Evolutionary conservation across 2,113 vertebrate species (phyloP), one percentile per base, ranked within the genome.

Genomic region (Capra hircus): DNA sequence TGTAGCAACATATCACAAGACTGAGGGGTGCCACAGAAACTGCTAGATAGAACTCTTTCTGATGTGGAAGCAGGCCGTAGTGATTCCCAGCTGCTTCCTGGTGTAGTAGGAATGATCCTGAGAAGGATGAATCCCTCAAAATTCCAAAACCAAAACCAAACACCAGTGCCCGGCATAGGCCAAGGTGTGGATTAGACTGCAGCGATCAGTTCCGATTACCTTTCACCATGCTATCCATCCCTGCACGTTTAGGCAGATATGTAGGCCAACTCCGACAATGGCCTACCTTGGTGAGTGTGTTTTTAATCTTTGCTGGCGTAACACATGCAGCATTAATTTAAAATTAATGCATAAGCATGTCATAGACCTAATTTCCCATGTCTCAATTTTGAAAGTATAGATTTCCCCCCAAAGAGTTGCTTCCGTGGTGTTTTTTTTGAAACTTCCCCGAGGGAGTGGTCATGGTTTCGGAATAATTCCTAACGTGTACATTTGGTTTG

Each of bases 381-480:
- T 83, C 87, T 14, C 43, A 27, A 57, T 90, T 96, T 90, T 50
- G 85, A 95, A 90, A 84, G 40, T 40, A 25, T 50, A 45, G 23
- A 7, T 82, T 87, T 60, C 50, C 2, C 78, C 12, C 23, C 36
- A 27, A 77, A 82, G 48, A 30, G 33, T 48, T 83, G 60, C 90
- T 97, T 97, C 93, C 57, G 83, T 96, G 64, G 74, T 96, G 59
- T 2, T 27, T 27, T 27, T 57, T 53, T 50, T 60, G 84, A 97
- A 90, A 30, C 90, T 97, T 82, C 59, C 95, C 57, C 48, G 71
- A 97, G 88, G 97, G 84, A 21, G 21, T 78, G 77, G 95, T 67
- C 95, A 93, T 33, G 9, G 36, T 91, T 97, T 98, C 40, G 92
- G 88, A 96, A 80, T 95, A 85, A 95, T 45, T 92, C n/a, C 93